A percentile compares a stretch with the other conserved stretches of the same genome.
Conservation (phyloP, 2,113 vertebrate species). For the Podarcis raffonei region DNA sequence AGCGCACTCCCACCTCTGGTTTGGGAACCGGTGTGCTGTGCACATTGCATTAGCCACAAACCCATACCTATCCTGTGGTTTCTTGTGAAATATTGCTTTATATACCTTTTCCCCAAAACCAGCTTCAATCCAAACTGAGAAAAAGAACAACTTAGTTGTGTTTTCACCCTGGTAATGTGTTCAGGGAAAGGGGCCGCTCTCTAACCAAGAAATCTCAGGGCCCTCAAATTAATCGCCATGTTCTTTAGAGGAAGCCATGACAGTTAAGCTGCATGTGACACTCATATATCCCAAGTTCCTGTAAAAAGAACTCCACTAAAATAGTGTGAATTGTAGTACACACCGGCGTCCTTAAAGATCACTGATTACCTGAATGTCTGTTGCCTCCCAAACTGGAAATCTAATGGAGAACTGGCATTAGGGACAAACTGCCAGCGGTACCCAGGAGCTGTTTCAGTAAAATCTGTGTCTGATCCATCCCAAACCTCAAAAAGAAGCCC, state of each 20-base stretch:
- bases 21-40: too few species aligned
- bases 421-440: constrained; percentile 74
- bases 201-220: not conserved
- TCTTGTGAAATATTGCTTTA: too few species aligned
- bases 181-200: too few species aligned
- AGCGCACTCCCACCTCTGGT: too few species aligned
- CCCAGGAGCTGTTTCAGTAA: constrained; percentile 65
- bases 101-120: too few species aligned
- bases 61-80: too few species aligned
- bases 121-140: too few species aligned
- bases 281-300: not conserved
- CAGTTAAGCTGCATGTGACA: too few species aligned
- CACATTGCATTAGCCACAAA: too few species aligned
- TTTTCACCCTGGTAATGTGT: too few species aligned
- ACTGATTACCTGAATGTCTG: constrained; percentile 73
- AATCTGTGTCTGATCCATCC: constrained; percentile 55
- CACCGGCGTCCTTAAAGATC: constrained; percentile 46
- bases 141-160: too few species aligned
- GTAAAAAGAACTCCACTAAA: constrained; percentile 43
- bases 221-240: not conserved
- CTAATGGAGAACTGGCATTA: constrained; percentile 72
- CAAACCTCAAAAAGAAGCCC: constrained; percentile 81
- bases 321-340: constrained; percentile 26
- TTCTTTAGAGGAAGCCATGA: not conserved
- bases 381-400: constrained; percentile 65